Evolutionary conservation across 2,113 vertebrate species (phyloP).

Genomic region (Rhegmatorhina hoffmannsi): DNA sequence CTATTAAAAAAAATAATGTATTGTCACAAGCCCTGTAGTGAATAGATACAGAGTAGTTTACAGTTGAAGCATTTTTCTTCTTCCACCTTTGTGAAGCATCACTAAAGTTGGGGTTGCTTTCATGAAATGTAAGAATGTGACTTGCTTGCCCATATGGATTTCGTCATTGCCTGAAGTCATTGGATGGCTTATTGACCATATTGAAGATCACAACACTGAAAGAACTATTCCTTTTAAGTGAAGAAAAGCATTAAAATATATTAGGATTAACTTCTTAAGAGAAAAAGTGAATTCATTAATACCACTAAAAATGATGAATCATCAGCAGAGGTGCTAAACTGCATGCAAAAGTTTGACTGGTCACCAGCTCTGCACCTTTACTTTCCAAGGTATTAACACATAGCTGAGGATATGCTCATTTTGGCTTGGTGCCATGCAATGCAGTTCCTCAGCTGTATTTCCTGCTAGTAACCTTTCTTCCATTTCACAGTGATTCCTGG

Average conservation of each 20-base stretch:
- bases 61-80: neutral
- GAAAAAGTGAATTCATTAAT: neutral
- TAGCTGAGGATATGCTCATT: neutral
- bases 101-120: neutral
- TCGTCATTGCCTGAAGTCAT: neutral
- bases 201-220: neutral
- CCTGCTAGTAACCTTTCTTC: slow-evolving; percentile 35
- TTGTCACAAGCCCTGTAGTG: neutral
- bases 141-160: neutral
- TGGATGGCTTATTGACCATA: neutral
- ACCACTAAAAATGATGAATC: neutral
- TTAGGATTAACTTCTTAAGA: neutral
- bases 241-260: neutral
- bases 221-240: neutral
- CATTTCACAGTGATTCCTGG: slow-evolving; percentile 5
- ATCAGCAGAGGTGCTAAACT: neutral
- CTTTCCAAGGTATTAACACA: neutral
- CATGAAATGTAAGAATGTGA: neutral
- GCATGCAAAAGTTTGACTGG: neutral
- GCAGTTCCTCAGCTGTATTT: slow-evolving; percentile 8
- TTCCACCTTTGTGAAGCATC: neutral
- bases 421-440: neutral
- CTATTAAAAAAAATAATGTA: neutral
- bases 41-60: neutral
- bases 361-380: neutral